Percentiles rank a stretch among this genome's conserved stretches.
Conservation (phyloP, 2,888 invertebrate genomes). For the Lepidonotus clava region DNA sequence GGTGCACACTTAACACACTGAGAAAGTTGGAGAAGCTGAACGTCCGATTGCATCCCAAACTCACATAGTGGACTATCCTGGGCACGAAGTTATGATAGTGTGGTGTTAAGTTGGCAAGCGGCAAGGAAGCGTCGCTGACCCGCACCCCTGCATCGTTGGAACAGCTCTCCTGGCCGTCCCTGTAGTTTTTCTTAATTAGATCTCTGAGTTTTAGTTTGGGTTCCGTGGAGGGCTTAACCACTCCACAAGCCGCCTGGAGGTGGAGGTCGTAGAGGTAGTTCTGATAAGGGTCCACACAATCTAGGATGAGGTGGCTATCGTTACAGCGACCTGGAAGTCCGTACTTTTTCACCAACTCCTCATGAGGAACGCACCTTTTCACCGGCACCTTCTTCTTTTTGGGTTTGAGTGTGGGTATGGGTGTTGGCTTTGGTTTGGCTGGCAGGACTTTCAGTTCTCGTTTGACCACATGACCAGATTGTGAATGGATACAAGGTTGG, state of each 20-base stretch:
- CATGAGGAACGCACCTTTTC: no score
- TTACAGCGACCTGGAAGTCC: not conserved
- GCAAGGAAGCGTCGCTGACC: not conserved
- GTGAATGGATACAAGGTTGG: no score
- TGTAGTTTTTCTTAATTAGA: no score
- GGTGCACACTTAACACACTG: slow-evolving; percentile 6
- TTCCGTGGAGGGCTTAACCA: no score
- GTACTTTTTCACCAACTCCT: no score
- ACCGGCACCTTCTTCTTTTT: no score
- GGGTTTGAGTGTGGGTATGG: no score
- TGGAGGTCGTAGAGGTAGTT: not conserved
- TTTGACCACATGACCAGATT: no score
- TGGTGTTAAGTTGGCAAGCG: not conserved
- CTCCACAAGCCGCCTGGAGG: not conserved
- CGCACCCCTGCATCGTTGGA: not conserved
- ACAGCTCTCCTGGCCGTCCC: no score
- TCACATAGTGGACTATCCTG: slow-evolving; percentile 13
- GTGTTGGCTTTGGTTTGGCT: no score
- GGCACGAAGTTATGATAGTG: not conserved
- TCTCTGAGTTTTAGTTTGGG: no score
- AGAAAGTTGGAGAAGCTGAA: not conserved
- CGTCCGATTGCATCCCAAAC: not conserved
- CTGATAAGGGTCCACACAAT: not conserved
- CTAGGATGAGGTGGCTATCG: not conserved
- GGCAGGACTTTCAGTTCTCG: no score